Conservation (phyloP, 2,888 invertebrate genomes). For the Lasioglossum zephyrum region DNA sequence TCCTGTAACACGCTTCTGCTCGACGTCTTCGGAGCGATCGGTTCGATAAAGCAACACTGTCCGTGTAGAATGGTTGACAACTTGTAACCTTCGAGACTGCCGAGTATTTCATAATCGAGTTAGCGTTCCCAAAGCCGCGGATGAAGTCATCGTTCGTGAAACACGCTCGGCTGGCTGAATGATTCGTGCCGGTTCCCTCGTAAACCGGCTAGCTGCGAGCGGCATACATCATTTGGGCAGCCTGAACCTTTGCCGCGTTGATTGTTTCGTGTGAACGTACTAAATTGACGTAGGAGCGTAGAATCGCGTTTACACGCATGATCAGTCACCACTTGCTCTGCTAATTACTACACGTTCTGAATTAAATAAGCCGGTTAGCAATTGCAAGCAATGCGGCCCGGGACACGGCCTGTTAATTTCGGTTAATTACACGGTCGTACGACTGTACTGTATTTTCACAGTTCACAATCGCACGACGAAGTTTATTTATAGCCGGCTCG, state of each 20-base stretch:
- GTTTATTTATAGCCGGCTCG: not conserved
- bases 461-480: not conserved
- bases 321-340: not conserved
- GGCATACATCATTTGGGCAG: not conserved
- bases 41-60: not conserved
- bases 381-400: not conserved
- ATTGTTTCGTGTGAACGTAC: constrained; percentile 11
- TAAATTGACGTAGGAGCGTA: constrained; percentile 4
- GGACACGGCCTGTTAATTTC: not conserved
- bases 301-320: not conserved
- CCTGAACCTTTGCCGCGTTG: not conserved
- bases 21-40: not conserved
- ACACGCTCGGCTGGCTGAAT: not conserved
- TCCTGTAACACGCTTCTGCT: not conserved
- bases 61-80: not conserved
- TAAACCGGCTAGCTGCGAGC: not conserved
- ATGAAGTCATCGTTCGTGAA: constrained; percentile 27
- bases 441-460: not conserved
- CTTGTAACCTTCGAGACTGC: constrained; percentile 15
- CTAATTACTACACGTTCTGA: not conserved
- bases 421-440: not conserved
- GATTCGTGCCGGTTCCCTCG: not conserved
- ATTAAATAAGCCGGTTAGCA: not conserved
- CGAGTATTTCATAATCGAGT: constrained; percentile 15
- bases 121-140: not conserved